Conservation (phyloP, 2,888 invertebrate genomes). For the Linyphia triangularis region DNA sequence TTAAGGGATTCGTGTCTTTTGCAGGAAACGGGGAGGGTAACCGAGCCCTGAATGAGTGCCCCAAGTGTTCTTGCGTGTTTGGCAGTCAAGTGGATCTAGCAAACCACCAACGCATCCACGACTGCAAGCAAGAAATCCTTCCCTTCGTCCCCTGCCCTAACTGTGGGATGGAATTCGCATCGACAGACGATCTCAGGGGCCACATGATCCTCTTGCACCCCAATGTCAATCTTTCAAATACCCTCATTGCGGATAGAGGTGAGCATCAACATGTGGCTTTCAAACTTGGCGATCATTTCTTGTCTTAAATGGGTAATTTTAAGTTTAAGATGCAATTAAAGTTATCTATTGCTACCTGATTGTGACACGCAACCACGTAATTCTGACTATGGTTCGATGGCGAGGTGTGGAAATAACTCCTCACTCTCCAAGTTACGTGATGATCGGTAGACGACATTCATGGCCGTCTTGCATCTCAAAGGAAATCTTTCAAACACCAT, state of each 20-base stretch:
- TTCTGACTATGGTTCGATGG: neutral
- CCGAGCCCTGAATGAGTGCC: conserved; percentile 85
- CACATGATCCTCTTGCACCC: conserved; percentile 80
- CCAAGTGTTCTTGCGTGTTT: conserved; percentile 92
- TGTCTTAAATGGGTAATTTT: too few species aligned
- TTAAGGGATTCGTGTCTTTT: neutral
- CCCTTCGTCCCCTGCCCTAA: conserved; percentile 79
- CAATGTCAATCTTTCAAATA: neutral
- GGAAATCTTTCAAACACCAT: too few species aligned
- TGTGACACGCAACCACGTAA: too few species aligned
- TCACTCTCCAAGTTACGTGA: too few species aligned
- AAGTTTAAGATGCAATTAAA: too few species aligned
- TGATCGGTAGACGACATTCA: too few species aligned
- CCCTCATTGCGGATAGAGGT: conserved; percentile 31
- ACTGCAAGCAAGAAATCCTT: conserved; percentile 48
- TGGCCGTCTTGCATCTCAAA: too few species aligned
- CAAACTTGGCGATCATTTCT: too few species aligned
- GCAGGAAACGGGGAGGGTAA: conserved; percentile 11
- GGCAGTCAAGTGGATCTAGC: conserved; percentile 90
- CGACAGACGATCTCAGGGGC: conserved; percentile 78
- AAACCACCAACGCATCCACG: conserved; percentile 90
- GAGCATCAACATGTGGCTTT: too few species aligned
- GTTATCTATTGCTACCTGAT: too few species aligned
- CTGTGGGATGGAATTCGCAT: conserved; percentile 80
- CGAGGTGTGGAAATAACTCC: too few species aligned